A percentile compares a stretch with the other conserved stretches of the same genome.
Evolutionary conservation across 2,113 vertebrate genomes (phyloP).

Genomic region (Heterocephalus glaber): DNA sequence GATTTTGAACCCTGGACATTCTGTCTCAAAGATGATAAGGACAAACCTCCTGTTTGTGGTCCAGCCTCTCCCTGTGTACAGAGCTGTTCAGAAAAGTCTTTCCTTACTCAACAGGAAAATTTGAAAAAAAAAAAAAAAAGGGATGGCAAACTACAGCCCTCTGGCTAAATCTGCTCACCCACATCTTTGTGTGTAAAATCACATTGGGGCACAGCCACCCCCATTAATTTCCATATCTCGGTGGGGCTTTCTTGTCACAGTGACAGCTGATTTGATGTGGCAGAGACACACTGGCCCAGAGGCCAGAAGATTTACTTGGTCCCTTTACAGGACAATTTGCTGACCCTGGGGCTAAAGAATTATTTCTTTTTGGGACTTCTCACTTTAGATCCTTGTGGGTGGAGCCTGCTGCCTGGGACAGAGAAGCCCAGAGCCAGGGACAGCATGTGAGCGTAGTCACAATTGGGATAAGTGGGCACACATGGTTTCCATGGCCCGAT

Average conservation of each 20-base stretch:
- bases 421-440: not conserved
- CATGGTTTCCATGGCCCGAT: fast-evolving
- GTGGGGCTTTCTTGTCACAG: not conserved
- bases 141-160: not conserved
- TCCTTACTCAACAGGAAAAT: not conserved
- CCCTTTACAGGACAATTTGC: not conserved
- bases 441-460: not conserved
- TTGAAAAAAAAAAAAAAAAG: not conserved
- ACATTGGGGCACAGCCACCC: not conserved
- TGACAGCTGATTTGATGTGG: not conserved
- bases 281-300: not conserved
- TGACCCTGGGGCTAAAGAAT: not conserved
- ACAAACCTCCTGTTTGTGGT: not conserved
- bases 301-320: not conserved
- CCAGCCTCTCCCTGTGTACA: not conserved
- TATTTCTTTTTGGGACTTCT: not conserved
- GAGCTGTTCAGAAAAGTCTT: not conserved
- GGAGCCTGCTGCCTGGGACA: not conserved
- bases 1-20: not conserved
- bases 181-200: not conserved
- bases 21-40: not conserved
- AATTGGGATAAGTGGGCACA: not conserved
- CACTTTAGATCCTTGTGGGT: not conserved
- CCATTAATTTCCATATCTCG: not conserved
- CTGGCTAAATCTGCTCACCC: not conserved